Evolutionary conservation across 2,113 vertebrate genomes (phyloP).

Genomic region (Tapirus terrestris): DNA sequence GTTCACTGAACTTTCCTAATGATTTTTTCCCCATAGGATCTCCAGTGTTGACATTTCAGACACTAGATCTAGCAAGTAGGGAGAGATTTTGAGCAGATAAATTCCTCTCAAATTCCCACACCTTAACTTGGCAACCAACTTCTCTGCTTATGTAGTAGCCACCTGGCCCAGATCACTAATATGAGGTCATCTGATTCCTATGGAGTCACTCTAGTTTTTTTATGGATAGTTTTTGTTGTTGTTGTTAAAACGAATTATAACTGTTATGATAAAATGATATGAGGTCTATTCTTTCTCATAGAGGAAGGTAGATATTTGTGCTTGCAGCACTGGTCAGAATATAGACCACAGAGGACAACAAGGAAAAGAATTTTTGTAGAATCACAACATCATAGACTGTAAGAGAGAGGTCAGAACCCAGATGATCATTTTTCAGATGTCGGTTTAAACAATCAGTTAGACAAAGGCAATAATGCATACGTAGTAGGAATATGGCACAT

Average conservation of each 20-base stretch:
- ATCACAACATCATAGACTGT: neutral
- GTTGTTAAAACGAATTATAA: neutral
- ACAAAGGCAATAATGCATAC: neutral
- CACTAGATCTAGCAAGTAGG: neutral
- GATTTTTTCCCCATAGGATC: neutral
- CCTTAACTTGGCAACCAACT: neutral
- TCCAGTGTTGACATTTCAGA: neutral
- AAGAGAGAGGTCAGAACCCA: neutral
- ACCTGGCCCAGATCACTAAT: neutral
- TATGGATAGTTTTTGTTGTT: neutral
- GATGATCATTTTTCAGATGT: neutral
- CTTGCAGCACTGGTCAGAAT: neutral
- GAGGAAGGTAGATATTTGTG: neutral
- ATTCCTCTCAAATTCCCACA: neutral
- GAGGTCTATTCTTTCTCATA: neutral
- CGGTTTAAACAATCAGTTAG: neutral
- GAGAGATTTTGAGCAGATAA: neutral
- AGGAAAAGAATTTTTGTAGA: neutral
- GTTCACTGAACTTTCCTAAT: neutral
- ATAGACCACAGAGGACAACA: neutral
- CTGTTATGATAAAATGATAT: neutral
- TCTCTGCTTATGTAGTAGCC: neutral
- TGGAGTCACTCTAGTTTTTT: neutral
- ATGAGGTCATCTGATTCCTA: neutral
- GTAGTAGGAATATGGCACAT: neutral